Conservation (phyloP, 1,140 invertebrate genomes). For the Andrena cerasifolii region DNA sequence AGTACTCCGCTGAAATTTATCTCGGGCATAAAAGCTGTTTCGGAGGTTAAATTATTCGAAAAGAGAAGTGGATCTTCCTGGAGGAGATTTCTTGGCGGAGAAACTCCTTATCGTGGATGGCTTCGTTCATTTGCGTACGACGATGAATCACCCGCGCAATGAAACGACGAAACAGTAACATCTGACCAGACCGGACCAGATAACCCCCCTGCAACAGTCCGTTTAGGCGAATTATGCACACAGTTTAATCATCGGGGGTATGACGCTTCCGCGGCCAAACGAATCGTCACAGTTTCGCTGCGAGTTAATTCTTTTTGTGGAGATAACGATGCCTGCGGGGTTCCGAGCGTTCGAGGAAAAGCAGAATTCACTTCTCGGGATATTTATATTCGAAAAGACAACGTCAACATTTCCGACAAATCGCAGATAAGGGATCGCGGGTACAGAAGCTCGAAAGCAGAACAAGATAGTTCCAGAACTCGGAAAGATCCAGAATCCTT, state of each 20-base stretch:
- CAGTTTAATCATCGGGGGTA: conserved; percentile 16
- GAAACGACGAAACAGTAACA: conserved; percentile 21
- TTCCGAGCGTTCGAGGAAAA: not conserved
- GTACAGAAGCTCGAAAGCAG: not conserved
- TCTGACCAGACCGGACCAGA: conserved; percentile 9
- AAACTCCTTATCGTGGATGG: not conserved
- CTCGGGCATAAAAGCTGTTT: not conserved
- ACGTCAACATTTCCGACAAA: not conserved
- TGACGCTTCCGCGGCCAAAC: not conserved
- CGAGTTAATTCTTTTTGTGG: not conserved
- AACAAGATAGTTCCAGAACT: no score
- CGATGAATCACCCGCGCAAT: conserved; percentile 22
- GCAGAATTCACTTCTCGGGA: not conserved
- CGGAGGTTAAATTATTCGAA: not conserved
- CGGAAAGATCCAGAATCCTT: no score
- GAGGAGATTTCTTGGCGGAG: no score
- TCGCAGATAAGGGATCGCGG: not conserved
- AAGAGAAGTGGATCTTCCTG: not conserved
- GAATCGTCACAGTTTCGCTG: not conserved
- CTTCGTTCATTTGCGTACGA: not conserved
- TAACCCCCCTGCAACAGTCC: conserved; percentile 27
- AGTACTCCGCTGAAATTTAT: not conserved
- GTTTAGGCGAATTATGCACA: conserved; percentile 27
- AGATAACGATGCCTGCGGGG: not conserved
- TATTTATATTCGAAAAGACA: not conserved